These are phyloP conservation scores for Galerucella calmariensis DNA, from an alignment of 2,888 invertebrate species.

Conservation along the genomic window DNA sequence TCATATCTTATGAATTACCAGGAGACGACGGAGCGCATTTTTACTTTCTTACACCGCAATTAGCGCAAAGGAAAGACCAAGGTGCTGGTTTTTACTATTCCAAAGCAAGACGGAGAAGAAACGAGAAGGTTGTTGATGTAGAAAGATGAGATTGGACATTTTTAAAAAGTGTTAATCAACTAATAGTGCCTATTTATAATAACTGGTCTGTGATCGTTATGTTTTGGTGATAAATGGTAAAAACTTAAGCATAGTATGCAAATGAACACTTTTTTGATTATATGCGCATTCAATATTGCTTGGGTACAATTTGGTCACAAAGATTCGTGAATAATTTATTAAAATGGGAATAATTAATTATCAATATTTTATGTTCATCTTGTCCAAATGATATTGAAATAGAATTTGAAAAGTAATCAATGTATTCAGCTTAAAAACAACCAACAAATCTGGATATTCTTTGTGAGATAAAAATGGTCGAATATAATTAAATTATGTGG, in stretches of 20 bases:
- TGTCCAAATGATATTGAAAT: conserved; percentile 20
- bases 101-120: conserved; percentile 51
- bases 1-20: conserved; percentile 78
- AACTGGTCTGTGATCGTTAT: conserved; percentile 54
- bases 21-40: conserved; percentile 83
- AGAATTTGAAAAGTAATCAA: not conserved
- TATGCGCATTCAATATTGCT: conserved; percentile 4
- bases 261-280: conserved; percentile 17
- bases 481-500: too few relatives aligned
- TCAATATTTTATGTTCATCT: conserved; percentile 8
- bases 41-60: conserved; percentile 81
- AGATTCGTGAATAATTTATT: conserved; percentile 7
- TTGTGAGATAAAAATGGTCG: too few relatives aligned
- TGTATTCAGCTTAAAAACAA: not conserved
- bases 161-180: conserved; percentile 27
- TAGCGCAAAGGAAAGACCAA: conserved; percentile 63
- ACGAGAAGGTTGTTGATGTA: conserved; percentile 45
- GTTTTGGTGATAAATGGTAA: conserved; percentile 37
- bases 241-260: conserved; percentile 18
- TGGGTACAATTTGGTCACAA: conserved; percentile 3
- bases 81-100: conserved; percentile 58
- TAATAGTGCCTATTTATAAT: conserved; percentile 50
- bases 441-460: too few relatives aligned
- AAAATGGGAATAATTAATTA: not conserved
- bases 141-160: conserved; percentile 47